These are phyloP conservation scores for Pagrus major DNA, from an alignment of 2,113 vertebrate genomes.

Conservation along the genomic window DNA sequence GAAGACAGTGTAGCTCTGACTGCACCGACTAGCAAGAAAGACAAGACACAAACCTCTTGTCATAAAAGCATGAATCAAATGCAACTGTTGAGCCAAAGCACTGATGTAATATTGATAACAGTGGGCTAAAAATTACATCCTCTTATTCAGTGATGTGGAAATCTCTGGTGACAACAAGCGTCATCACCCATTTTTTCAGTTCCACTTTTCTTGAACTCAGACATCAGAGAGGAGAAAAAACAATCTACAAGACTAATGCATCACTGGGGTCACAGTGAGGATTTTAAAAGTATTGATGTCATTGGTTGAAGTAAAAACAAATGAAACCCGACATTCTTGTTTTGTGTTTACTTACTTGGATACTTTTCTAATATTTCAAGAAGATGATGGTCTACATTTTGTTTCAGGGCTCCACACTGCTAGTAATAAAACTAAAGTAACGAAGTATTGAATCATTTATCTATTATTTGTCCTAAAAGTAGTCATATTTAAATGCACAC, in stretches of 20 bases:
- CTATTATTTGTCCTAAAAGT: neutral
- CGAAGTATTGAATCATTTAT: neutral
- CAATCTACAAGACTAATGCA: neutral
- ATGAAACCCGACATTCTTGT: neutral
- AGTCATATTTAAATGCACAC: neutral
- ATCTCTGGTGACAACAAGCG: neutral
- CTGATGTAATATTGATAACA: neutral
- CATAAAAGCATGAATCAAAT: constrained; percentile 11
- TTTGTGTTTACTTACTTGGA: neutral
- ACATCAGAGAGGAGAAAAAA: neutral
- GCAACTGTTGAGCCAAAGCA: neutral
- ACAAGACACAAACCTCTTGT: neutral
- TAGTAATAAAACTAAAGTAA: neutral
- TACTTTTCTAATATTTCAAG: neutral
- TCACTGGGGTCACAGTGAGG: neutral
- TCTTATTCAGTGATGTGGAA: constrained; percentile 8
- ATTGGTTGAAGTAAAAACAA: neutral
- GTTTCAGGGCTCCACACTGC: no score
- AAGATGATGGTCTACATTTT: neutral
- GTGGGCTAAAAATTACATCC: neutral
- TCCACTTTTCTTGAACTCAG: constrained; percentile 1
- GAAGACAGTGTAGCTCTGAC: constrained; percentile 77
- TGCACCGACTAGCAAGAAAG: constrained; percentile 69
- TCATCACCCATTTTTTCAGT: neutral
- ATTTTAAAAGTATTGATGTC: neutral